A percentile compares a stretch with the other conserved stretches of the same genome.
These are phyloP conservation scores for Forficula auricularia DNA, from an alignment of 1,140 invertebrate species.

Conservation along the genomic window DNA sequence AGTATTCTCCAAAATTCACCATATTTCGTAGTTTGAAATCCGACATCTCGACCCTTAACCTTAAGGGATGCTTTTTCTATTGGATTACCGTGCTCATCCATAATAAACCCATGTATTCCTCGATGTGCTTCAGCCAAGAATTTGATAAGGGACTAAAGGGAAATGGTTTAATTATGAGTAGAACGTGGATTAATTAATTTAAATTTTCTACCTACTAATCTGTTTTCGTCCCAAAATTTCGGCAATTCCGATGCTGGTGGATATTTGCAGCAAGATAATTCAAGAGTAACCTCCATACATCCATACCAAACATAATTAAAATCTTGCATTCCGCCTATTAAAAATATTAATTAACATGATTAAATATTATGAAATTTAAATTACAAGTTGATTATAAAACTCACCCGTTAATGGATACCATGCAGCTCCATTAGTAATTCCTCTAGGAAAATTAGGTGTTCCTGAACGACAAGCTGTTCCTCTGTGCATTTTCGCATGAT, in stretches of 20 bases:
- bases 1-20: slow-evolving; percentile 88
- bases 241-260: slow-evolving; percentile 66
- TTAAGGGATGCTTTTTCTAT: slow-evolving; percentile 67
- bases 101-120: slow-evolving; percentile 66
- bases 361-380: neutral
- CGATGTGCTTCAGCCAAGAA: slow-evolving; percentile 76
- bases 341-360: neutral
- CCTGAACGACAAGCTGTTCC: slow-evolving; percentile 59
- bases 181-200: neutral
- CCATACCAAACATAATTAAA: slow-evolving; percentile 96
- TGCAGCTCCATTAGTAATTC: slow-evolving; percentile 81
- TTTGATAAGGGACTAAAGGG: slow-evolving; percentile 54
- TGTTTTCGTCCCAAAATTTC: slow-evolving; percentile 90
- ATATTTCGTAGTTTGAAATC: slow-evolving; percentile 73
- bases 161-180: slow-evolving; percentile 5
- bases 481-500: slow-evolving; percentile 69
- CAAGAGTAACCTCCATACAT: slow-evolving; percentile 95
- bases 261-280: slow-evolving; percentile 94
- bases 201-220: slow-evolving; percentile 38
- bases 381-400: neutral
- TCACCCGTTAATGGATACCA: slow-evolving; percentile 77
- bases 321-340: slow-evolving; percentile 68
- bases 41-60: slow-evolving; percentile 69
- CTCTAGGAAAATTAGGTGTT: slow-evolving; percentile 57
- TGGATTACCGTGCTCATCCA: slow-evolving; percentile 61